Conservation (phyloP, 2,888 invertebrate genomes). For the Platypus cylindrus region DNA sequence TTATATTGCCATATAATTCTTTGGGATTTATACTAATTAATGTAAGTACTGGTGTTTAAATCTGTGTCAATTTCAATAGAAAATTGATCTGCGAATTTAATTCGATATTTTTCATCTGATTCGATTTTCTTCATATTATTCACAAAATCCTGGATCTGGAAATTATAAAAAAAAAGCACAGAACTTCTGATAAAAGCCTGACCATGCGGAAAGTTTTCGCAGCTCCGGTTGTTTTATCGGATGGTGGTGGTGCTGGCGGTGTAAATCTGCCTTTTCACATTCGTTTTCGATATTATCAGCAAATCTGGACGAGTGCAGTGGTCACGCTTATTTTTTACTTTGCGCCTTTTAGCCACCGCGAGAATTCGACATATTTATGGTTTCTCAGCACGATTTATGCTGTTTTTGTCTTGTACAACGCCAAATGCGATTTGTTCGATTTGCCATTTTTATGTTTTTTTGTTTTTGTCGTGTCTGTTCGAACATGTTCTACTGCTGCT, state of each 20-base stretch:
- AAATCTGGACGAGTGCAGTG: slow-evolving; percentile 20
- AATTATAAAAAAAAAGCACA: too few relatives aligned
- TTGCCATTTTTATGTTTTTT: slow-evolving; percentile 5
- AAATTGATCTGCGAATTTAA: too few relatives aligned
- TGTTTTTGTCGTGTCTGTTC: slow-evolving; percentile 7
- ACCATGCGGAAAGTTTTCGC: slow-evolving; percentile 10
- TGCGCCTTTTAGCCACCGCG: slow-evolving; percentile 11
- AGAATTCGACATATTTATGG: slow-evolving; percentile 23
- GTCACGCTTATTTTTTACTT: slow-evolving; percentile 14
- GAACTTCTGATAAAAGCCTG: not conserved
- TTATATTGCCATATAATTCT: too few relatives aligned
- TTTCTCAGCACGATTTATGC: slow-evolving; percentile 21
- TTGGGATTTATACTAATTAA: too few relatives aligned
- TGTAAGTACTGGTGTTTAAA: too few relatives aligned
- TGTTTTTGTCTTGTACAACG: slow-evolving; percentile 21
- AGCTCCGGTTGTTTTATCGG: slow-evolving; percentile 11
- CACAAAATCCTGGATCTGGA: too few relatives aligned
- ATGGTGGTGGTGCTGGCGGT: slow-evolving; percentile 6
- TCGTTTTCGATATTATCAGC: slow-evolving; percentile 20
- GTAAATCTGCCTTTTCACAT: slow-evolving; percentile 18
- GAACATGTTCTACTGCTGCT: slow-evolving; percentile 2
- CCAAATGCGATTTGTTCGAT: slow-evolving; percentile 18
- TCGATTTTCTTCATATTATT: too few relatives aligned
- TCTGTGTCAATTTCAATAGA: too few relatives aligned
- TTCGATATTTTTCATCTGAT: too few relatives aligned